These are phyloP conservation scores for Tenualosa thibaudeaui DNA, from an alignment of 2,797 vertebrate genomes.

Conservation along the genomic window DNA sequence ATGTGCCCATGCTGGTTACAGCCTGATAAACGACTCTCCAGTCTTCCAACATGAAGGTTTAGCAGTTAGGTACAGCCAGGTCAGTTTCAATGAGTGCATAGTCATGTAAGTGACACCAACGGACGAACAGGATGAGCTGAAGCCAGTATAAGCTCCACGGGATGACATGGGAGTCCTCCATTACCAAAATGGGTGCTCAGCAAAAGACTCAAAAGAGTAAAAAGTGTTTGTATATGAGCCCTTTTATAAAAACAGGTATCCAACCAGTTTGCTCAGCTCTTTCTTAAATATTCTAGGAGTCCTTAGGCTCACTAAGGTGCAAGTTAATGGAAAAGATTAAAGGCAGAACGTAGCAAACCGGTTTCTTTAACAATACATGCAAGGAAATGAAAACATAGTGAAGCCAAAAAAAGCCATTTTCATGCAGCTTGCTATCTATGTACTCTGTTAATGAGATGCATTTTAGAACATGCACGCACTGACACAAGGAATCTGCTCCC, in stretches of 20 bases:
- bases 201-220: not conserved
- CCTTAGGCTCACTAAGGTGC: not conserved
- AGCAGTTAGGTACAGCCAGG: slow-evolving; percentile 48
- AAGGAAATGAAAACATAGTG: not conserved
- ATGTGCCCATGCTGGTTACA: slow-evolving; percentile 46
- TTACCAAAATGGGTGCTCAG: not conserved
- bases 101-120: not conserved
- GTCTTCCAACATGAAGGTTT: slow-evolving; percentile 62
- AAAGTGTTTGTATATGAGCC: slow-evolving; percentile 16
- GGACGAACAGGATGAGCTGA: not conserved
- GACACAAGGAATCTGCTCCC: not conserved
- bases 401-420: slow-evolving; percentile 15
- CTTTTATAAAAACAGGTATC: slow-evolving; percentile 4
- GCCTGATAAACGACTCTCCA: slow-evolving; percentile 47
- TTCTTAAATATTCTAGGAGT: not conserved
- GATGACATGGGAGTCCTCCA: slow-evolving; percentile 11
- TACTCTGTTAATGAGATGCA: not conserved
- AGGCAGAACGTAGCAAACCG: not conserved
- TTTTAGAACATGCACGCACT: not conserved
- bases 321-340: not conserved
- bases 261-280: not conserved
- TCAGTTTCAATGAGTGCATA: not conserved
- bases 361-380: not conserved
- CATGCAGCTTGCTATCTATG: not conserved
- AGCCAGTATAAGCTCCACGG: not conserved